A percentile compares a stretch with the other conserved stretches of the same genome.
Conservation (phyloP, 2,113 vertebrate genomes). For the Etia nguti region DNA sequence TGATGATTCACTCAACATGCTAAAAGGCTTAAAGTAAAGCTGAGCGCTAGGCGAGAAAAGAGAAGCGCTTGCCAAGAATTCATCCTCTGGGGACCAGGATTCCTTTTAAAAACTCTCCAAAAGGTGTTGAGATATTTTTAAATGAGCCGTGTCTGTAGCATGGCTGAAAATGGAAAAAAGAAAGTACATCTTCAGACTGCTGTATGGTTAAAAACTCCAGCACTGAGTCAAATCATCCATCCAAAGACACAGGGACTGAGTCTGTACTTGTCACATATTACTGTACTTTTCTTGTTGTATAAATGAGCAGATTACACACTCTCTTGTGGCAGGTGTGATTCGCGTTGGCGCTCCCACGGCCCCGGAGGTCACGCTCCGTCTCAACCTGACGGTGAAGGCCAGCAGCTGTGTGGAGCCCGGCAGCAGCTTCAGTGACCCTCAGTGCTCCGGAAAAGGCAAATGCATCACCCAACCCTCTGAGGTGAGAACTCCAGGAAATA, state of each 20-base stretch:
- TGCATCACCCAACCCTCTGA: slow-evolving; percentile 84
- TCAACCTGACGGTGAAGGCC: slow-evolving; percentile 87
- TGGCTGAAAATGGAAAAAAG: neutral
- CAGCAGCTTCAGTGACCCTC: slow-evolving; percentile 70
- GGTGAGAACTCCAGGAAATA: slow-evolving; percentile 67
- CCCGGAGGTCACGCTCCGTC: slow-evolving; percentile 84
- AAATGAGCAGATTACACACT: neutral
- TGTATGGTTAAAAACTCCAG: neutral
- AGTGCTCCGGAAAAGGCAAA: slow-evolving; percentile 86
- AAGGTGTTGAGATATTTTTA: neutral
- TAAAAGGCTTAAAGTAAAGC: neutral
- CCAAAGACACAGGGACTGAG: neutral
- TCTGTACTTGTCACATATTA: neutral
- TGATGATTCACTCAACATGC: neutral
- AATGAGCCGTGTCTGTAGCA: neutral
- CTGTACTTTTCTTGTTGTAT: neutral
- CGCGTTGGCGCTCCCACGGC: slow-evolving; percentile 63
- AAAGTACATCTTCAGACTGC: neutral
- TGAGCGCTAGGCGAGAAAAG: neutral
- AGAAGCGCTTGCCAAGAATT: neutral
- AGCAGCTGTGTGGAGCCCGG: slow-evolving; percentile 81
- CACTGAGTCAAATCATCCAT: neutral
- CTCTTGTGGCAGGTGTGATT: slow-evolving; percentile 59
- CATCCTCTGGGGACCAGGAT: neutral
- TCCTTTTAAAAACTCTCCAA: neutral